Percentiles rank a stretch among this genome's conserved stretches.
These are phyloP conservation scores for Pongo pygmaeus DNA, from an alignment of 2,113 vertebrate species.

Conservation along the genomic window DNA sequence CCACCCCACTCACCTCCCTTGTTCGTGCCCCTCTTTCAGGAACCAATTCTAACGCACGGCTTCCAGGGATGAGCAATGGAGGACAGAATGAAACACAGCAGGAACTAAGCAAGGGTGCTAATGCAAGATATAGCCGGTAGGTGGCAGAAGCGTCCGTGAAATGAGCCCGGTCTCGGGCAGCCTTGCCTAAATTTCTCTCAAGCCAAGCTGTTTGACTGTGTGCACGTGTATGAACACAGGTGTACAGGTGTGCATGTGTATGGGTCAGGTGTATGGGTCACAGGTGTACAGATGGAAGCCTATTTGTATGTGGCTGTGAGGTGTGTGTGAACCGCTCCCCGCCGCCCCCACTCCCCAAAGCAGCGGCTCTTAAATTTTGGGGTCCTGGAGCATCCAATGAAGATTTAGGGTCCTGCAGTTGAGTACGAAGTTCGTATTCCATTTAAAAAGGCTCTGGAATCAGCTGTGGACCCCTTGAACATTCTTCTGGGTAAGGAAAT, in stretches of 20 bases:
- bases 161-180: neutral
- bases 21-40: neutral
- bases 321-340: neutral
- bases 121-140: neutral
- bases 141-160: slow-evolving; percentile 43
- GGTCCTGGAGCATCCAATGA: neutral
- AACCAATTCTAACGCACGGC: neutral
- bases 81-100: rapidly evolving
- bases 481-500: neutral
- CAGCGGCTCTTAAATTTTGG: neutral
- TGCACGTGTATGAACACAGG: neutral
- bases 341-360: rapidly evolving
- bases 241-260: neutral
- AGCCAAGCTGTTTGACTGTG: neutral
- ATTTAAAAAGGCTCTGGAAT: neutral
- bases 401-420: neutral
- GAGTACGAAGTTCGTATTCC: too few species aligned
- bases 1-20: too few species aligned
- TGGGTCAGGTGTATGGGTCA: too few species aligned
- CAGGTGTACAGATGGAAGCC: too few species aligned
- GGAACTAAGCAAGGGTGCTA: neutral
- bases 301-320: neutral
- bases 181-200: neutral
- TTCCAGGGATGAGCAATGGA: neutral
- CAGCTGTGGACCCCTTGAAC: neutral